phyloP scores from a whole-genome alignment of 1,140 invertebrate species.

The Hirudo medicinalis region DNA sequence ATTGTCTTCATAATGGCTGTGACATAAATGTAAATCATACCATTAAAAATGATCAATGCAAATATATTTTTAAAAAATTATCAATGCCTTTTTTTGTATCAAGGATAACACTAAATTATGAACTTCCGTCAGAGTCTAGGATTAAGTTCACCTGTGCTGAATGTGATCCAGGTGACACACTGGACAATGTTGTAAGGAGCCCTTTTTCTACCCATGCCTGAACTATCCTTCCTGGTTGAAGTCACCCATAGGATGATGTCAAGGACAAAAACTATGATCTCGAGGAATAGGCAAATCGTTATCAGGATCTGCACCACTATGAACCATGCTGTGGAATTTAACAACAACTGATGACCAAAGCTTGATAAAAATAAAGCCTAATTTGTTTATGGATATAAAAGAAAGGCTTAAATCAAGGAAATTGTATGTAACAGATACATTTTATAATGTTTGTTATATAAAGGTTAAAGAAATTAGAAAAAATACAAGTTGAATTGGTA shows the following conservation, averaged over 20 bases:
- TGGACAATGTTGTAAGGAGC: slow-evolving; percentile 14
- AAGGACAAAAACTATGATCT: slow-evolving; percentile 7
- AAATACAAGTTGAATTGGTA: background rate
- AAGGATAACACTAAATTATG: background rate
- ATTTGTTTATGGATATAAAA: background rate
- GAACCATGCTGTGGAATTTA: slow-evolving; percentile 21
- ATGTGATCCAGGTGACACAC: slow-evolving; percentile 3
- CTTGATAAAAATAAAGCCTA: background rate
- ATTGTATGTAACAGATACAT: no score
- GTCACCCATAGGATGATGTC: slow-evolving; percentile 2
- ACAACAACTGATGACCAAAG: no score
- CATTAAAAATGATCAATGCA: background rate
- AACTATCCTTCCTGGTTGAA: background rate
- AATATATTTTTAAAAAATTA: background rate
- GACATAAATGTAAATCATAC: background rate
- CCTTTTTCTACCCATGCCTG: slow-evolving; percentile 13
- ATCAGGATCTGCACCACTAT: slow-evolving; percentile 21
- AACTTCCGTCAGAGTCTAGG: background rate
- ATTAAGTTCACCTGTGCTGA: background rate
- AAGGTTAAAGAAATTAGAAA: background rate
- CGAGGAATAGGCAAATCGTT: slow-evolving; percentile 13
- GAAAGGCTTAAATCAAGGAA: no score
- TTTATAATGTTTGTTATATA: no score
- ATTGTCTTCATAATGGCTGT: slow-evolving; percentile 7
- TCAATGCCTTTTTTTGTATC: background rate